Percentiles rank a stretch among this genome's conserved stretches.
These are phyloP conservation scores for Ophioderma brevispina DNA, from an alignment of 35 echinoderm and acorn worm genomes.

Conservation along the genomic window DNA sequence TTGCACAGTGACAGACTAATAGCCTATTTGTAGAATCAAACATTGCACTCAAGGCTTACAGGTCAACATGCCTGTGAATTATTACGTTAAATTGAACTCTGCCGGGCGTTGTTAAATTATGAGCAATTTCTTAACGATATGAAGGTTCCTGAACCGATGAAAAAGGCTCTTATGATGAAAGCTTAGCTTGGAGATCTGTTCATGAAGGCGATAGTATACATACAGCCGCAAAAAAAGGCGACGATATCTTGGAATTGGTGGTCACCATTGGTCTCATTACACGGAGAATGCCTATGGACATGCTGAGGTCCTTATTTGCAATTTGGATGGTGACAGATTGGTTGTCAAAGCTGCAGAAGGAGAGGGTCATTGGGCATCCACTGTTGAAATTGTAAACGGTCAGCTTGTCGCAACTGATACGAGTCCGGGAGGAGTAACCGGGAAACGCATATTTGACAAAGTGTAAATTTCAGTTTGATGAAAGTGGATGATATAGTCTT, in stretches of 20 bases:
- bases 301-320: not conserved
- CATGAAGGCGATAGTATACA: not conserved
- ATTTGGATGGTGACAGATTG: not conserved
- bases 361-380: not conserved
- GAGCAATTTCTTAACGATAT: not conserved
- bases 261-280: not conserved
- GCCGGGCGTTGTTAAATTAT: not conserved
- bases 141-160: not conserved
- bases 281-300: not conserved
- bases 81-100: not conserved
- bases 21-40: no score
- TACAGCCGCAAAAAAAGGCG: not conserved
- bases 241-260: not conserved
- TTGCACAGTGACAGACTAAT: no score
- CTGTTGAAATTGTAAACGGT: not conserved
- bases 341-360: not conserved
- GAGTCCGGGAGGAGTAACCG: not conserved
- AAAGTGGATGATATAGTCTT: no score
- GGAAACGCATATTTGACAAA: not conserved
- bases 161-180: not conserved
- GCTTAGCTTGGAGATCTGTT: not conserved
- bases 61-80: not conserved
- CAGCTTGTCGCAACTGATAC: not conserved
- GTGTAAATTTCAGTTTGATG: no score
- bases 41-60: no score